A percentile compares a stretch with the other conserved stretches of the same genome.
phyloP scores from a whole-genome alignment of 2,888 invertebrate genomes.

The Adineta ricciae region DNA sequence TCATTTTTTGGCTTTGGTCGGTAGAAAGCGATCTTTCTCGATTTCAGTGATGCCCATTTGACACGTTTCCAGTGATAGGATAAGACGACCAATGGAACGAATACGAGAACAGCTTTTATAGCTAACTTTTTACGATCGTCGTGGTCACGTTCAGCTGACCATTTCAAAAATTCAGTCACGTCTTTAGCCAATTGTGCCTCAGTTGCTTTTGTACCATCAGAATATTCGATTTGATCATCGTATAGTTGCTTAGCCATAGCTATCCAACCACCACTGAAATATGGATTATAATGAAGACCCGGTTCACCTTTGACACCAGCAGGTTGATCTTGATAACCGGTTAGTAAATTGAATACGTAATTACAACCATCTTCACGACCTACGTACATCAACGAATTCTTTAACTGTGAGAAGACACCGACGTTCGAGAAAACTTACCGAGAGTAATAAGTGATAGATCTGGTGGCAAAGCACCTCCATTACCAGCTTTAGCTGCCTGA shows the following conservation, averaged over 20 bases:
- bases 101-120: background rate
- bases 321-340: constrained; percentile 85
- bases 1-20: background rate
- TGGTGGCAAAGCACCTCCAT: constrained; percentile 82
- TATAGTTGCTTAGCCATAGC: constrained; percentile 60
- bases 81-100: background rate
- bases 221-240: constrained; percentile 63
- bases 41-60: background rate
- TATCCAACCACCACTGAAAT: constrained; percentile 91
- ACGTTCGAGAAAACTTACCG: constrained; percentile 54
- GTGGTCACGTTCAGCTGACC: constrained; percentile 82
- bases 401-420: no score
- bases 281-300: constrained; percentile 92
- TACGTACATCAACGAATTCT: background rate
- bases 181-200: constrained; percentile 94
- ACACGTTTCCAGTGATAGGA: background rate
- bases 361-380: constrained; percentile 53
- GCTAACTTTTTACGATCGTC: constrained; percentile 69
- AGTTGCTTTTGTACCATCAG: constrained; percentile 68
- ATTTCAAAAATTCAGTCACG: constrained; percentile 78
- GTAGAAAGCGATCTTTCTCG: background rate
- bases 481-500: constrained; percentile 79
- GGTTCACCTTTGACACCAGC: constrained; percentile 75
- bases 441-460: constrained; percentile 79
- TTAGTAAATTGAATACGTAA: constrained; percentile 85